Conservation (phyloP, 2,797 vertebrate genomes). For the Echeneis naucrates region DNA sequence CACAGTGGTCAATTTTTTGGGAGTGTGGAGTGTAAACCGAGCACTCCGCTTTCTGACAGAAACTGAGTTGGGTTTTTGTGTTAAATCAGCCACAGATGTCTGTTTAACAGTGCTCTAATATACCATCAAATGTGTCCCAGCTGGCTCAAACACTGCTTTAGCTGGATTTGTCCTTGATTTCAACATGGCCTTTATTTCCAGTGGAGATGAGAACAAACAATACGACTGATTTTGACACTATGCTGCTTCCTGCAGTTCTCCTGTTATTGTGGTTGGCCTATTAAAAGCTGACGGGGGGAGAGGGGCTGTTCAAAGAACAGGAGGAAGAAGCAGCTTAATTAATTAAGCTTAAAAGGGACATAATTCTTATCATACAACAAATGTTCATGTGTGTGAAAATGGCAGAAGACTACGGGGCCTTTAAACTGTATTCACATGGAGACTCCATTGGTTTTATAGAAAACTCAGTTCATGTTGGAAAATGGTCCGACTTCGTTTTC, state of each 20-base stretch:
- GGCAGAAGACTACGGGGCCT: no score
- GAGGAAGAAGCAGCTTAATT: background rate
- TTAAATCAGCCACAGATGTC: conserved; percentile 63
- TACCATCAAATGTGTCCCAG: conserved; percentile 32
- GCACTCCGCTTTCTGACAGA: conserved; percentile 20
- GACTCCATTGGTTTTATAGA: no score
- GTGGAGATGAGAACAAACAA: conserved; percentile 4
- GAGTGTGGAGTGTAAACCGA: background rate
- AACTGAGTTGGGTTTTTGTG: conserved; percentile 52
- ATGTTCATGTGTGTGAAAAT: background rate
- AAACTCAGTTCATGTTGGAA: no score
- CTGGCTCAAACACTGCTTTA: conserved; percentile 17
- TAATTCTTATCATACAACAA: background rate
- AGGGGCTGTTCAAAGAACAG: background rate
- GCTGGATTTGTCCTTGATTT: conserved; percentile 38
- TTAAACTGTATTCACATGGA: no score
- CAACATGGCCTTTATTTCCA: conserved; percentile 19
- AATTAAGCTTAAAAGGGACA: background rate
- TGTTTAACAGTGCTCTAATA: conserved; percentile 39
- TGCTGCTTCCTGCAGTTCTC: background rate
- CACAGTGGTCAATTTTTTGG: background rate
- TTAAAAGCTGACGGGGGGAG: background rate
- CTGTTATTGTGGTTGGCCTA: background rate
- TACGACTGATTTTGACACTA: conserved; percentile 22
- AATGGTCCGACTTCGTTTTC: no score